Evolutionary conservation across 2,113 vertebrate species (phyloP), one percentile per base, ranked within the genome.

Genomic region (Lepisosteus oculatus): DNA sequence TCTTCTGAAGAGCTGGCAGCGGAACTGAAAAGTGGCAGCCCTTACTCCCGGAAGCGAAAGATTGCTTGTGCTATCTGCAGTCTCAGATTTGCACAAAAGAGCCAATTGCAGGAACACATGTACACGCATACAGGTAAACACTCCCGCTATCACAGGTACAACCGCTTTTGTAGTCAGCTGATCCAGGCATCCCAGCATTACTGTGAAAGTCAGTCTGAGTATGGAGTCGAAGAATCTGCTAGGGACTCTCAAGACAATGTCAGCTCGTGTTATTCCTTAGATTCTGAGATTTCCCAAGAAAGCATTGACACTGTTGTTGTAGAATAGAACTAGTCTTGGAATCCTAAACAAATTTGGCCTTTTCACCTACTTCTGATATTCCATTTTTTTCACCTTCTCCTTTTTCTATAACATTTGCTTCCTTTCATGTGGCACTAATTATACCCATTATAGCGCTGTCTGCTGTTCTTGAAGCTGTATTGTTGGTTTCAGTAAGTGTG

Each of bases 41-140:
- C 90, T 54, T 94, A 95, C 79, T 93, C 95, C 0, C 93, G 96
- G 9, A 97, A 96, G 81, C 92, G 96, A 55, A 99, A 97, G 87
- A 86, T 98, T 55, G 90, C 87, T 42, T 99, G 97, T 75, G 93
- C 89, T 0, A 82, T 99, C 64, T 99, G 97, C 61, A 94, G 95
- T 79, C 91, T 94, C 77, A 81, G 87, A 2, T 99, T 97, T 71
- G 83, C 92, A 51, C 93, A 95, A 55, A 95, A 96, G 86, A 96
- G 93, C 76, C 95, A 95, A 76, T 88, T 98, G 80, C 92, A 97
- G 56, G 96, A 98, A 72, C 97, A 98, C 90, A 97, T 97, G 94
- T 97, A 95, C 82, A 84, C 84, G 0, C 97, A 98, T 85, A 94
- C 94, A 6, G 93, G 94, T 44, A 96, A 95, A 68, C 90, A 95